These are phyloP conservation scores for Lycorma delicatula DNA, from an alignment of 1,140 invertebrate species.

Conservation along the genomic window DNA sequence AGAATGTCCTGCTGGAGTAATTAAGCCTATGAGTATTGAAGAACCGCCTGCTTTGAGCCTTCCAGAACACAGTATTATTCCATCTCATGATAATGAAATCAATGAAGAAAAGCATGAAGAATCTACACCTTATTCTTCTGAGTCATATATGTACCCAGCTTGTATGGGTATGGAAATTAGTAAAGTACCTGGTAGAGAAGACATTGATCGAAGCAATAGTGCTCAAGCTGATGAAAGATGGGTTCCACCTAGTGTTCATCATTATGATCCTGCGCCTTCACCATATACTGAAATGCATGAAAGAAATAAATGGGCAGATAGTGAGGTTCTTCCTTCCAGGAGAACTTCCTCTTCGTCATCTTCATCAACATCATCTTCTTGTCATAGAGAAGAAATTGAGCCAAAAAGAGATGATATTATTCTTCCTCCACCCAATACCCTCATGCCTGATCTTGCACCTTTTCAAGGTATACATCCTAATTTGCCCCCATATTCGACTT, in stretches of 20 bases:
- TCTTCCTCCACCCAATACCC: slow-evolving; percentile 47
- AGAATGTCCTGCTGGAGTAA: slow-evolving; percentile 13
- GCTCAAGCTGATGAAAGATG: slow-evolving; percentile 52
- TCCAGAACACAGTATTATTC: slow-evolving; percentile 9
- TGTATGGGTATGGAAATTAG: slow-evolving; percentile 21
- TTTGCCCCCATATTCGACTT: slow-evolving; percentile 39
- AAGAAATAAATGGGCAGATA: slow-evolving; percentile 63
- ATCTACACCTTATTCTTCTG: slow-evolving; percentile 12
- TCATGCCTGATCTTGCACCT: slow-evolving; percentile 35
- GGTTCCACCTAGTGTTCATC: slow-evolving; percentile 49
- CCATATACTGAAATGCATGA: slow-evolving; percentile 52
- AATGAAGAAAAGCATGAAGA: slow-evolving; percentile 14
- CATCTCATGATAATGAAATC: no score
- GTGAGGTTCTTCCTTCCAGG: slow-evolving; percentile 51
- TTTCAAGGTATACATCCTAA: slow-evolving; percentile 29
- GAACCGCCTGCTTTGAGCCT: neutral
- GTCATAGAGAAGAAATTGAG: slow-evolving; percentile 21
- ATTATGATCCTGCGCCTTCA: slow-evolving; percentile 43
- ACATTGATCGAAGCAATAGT: slow-evolving; percentile 39
- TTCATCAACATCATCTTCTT: slow-evolving; percentile 50
- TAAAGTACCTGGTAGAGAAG: slow-evolving; percentile 31
- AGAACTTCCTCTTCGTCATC: slow-evolving; percentile 28
- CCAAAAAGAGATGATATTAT: slow-evolving; percentile 41
- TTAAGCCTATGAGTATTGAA: slow-evolving; percentile 19
- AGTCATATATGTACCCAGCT: slow-evolving; percentile 23